These are phyloP conservation scores for Tribolium castaneum DNA, from an alignment of 1,140 invertebrate genomes.

Conservation along the genomic window DNA sequence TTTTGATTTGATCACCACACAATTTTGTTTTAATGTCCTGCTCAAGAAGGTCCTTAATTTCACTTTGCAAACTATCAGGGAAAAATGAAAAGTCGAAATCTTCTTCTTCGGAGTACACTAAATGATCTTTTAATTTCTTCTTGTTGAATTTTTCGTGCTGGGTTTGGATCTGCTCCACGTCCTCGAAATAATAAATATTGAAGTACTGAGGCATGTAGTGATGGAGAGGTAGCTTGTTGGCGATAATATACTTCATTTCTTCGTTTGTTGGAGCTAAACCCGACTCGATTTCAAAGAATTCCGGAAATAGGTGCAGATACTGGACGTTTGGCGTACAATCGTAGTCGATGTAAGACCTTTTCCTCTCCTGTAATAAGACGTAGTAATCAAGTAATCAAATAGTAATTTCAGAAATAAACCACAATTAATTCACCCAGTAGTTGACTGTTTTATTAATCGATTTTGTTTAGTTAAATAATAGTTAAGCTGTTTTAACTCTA, in stretches of 20 bases:
- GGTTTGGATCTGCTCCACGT: conserved; percentile 7
- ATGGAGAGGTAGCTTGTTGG: conserved; percentile 48
- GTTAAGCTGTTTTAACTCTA: no score
- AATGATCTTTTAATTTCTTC: not conserved
- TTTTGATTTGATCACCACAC: not conserved
- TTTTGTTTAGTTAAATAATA: no score
- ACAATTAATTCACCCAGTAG: no score
- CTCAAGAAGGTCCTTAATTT: not conserved
- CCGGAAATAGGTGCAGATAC: conserved; percentile 52
- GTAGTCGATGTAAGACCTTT: conserved; percentile 29
- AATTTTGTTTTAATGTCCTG: not conserved
- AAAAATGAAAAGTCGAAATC: conserved; percentile 26
- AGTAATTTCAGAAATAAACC: no score
- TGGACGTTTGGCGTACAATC: conserved; percentile 46
- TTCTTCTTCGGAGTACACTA: not conserved
- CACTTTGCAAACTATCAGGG: not conserved
- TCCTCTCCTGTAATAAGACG: conserved; percentile 46
- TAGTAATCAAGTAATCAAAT: no score
- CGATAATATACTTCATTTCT: conserved; percentile 46
- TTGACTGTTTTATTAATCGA: no score
- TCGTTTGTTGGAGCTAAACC: conserved; percentile 45
- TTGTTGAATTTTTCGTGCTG: not conserved
- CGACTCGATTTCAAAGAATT: conserved; percentile 52
- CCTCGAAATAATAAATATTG: not conserved
- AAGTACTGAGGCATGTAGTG: conserved; percentile 54